A percentile compares a stretch with the other conserved stretches of the same genome.
Conservation (phyloP, 37 sponge, comb jelly and placozoan genomes). For the Agelas oroides region DNA sequence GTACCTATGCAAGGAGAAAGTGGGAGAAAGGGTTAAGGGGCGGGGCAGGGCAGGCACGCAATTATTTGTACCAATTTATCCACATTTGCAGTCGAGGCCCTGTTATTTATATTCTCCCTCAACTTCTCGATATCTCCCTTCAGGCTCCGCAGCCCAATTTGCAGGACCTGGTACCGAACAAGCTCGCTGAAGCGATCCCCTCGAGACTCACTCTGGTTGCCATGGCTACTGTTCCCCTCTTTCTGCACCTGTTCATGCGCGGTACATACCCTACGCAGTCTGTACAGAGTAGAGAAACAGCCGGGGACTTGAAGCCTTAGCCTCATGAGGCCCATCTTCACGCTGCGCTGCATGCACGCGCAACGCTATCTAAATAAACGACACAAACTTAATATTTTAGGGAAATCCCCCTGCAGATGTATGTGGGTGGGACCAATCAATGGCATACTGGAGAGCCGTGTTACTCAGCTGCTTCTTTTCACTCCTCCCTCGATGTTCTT, state of each 20-base stretch:
- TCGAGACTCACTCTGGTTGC: not conserved
- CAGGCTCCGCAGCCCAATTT: conserved; percentile 7
- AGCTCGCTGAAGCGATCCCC: not conserved
- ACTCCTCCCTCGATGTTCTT: too few relatives aligned
- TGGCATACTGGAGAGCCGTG: too few relatives aligned
- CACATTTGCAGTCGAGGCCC: conserved; percentile 27
- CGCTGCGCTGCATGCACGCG: too few relatives aligned
- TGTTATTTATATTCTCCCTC: conserved; percentile 42
- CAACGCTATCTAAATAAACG: too few relatives aligned
- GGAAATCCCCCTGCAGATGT: too few relatives aligned
- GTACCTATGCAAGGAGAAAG: not conserved
- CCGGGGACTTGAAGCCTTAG: too few relatives aligned
- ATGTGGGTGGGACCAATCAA: too few relatives aligned
- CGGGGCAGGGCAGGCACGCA: not conserved
- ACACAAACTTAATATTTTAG: too few relatives aligned
- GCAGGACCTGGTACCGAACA: conserved; percentile 7
- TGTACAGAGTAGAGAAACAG: too few relatives aligned
- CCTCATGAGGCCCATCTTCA: too few relatives aligned
- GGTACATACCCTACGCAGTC: too few relatives aligned
- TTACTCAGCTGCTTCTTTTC: too few relatives aligned
- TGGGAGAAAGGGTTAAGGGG: not conserved
- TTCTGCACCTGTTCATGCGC: not conserved
- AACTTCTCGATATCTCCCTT: conserved; percentile 28
- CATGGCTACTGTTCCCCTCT: not conserved
- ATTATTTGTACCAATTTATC: conserved; percentile 34